Evolutionary conservation across 2,797 vertebrate species (phyloP), one percentile per base, ranked within the genome.

Genomic region (Crypturellus tataupa): DNA sequence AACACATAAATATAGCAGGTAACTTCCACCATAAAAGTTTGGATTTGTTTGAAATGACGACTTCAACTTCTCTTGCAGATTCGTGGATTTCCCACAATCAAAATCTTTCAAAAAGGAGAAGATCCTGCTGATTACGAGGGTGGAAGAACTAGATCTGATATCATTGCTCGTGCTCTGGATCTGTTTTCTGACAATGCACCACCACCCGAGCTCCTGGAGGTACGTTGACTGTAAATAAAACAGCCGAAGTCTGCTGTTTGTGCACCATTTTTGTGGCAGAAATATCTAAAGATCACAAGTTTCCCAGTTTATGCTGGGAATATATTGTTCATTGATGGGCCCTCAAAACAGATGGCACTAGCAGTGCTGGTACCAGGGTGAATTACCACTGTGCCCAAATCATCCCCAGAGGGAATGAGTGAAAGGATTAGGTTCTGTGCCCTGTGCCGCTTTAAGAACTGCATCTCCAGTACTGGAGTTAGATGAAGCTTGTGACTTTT

Each of bases 21-120:
- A 39, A 65, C 20, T 89, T 86, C 15, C 10, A 40, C 31, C 9
- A 18, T 46, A 64, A 68, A 68, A n/a, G 23, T 4, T 85, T 8
- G 70, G 10, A 27, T 67, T 80, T 83, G 29, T 76, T 62, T 82
- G 62, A 77, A 51, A 42, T 83, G 23, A 68, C 77, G 49, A 5
- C 24, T 88, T 84, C 75, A 75, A 69, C 24, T 82, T 83, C 25
- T 73, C 59, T 93, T 97, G 82, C 87, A 99, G 99, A 98, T 99
- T 91, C 98, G 98, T 79, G 99, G 99, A 80, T 99, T 99, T 96
- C 99, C 99, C 85, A 99, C 99, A 55, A 99, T 99, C 96, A 99
- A 99, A 97, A 97, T 99, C 80, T 99, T 99, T 97, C 98, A 98
- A 94, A 99, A 99, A 97, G 99, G 99, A 53, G 99, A 99, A 91